Percentiles rank a stretch among this genome's conserved stretches.
Evolutionary conservation across 2,113 vertebrate genomes (phyloP).

Genomic region (Ageneiosus marmoratus): DNA sequence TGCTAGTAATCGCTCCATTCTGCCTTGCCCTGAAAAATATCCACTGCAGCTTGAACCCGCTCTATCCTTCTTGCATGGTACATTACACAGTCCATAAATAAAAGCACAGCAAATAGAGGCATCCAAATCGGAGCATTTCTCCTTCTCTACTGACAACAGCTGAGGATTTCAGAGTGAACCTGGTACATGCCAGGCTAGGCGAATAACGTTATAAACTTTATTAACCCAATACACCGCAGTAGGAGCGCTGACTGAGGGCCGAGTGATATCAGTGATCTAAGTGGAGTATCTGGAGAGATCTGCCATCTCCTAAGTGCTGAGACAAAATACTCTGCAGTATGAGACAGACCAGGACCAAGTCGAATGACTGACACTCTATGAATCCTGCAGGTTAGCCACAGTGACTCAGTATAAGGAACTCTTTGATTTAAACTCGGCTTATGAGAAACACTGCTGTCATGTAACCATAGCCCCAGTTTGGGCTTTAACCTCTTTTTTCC

Average conservation of each 20-base stretch:
- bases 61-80: background rate
- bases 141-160: constrained; percentile 36
- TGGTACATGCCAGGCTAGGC: constrained; percentile 5
- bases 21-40: constrained; percentile 3
- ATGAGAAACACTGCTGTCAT: constrained; percentile 6
- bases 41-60: background rate
- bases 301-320: background rate
- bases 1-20: constrained; percentile 9
- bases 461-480: constrained; percentile 1
- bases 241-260: background rate
- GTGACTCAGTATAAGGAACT: background rate
- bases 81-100: constrained; percentile 37
- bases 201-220: constrained; percentile 1
- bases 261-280: constrained; percentile 16
- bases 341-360: background rate
- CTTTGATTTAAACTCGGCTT: constrained; percentile 3
- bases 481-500: constrained; percentile 15
- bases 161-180: constrained; percentile 30
- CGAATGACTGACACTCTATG: background rate
- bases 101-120: constrained; percentile 29
- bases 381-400: background rate
- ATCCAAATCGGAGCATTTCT: constrained; percentile 22
- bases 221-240: background rate
- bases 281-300: background rate
- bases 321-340: background rate